Conservation (phyloP, 2,888 invertebrate genomes). For the Reticulitermes lucifugus region DNA sequence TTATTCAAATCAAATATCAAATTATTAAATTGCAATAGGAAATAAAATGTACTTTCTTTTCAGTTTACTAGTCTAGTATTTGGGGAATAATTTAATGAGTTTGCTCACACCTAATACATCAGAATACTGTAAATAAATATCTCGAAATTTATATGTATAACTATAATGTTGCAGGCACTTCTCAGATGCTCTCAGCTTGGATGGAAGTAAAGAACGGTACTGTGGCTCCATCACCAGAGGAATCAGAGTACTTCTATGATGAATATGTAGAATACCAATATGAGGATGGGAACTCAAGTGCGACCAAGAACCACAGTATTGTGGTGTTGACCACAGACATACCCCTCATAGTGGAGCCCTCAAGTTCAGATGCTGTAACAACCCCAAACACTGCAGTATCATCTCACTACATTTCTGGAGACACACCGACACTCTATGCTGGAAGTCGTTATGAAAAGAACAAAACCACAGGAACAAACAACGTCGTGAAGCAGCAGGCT, state of each 20-base stretch:
- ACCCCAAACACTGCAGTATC: slow-evolving; percentile 32
- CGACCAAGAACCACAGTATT: slow-evolving; percentile 45
- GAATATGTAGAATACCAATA: slow-evolving; percentile 79
- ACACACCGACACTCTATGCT: slow-evolving; percentile 72
- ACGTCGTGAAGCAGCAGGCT: slow-evolving; percentile 57
- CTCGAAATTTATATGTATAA: no score
- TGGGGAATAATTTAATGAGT: no score
- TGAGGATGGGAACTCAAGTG: slow-evolving; percentile 68
- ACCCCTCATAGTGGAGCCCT: slow-evolving; percentile 33
- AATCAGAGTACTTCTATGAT: slow-evolving; percentile 86
- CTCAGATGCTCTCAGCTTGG: slow-evolving; percentile 71
- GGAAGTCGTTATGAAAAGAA: slow-evolving; percentile 59
- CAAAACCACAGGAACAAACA: slow-evolving; percentile 53
- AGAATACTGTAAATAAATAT: no score
- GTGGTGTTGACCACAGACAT: slow-evolving; percentile 40
- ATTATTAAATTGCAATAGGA: no score
- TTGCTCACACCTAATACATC: no score
- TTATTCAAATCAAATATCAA: no score
- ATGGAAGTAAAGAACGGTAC: slow-evolving; percentile 65
- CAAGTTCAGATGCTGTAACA: slow-evolving; percentile 3
- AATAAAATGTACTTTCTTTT: no score
- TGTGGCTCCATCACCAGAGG: slow-evolving; percentile 69
- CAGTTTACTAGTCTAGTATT: no score
- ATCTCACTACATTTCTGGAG: slow-evolving; percentile 66
- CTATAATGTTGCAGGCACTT: slow-evolving; percentile 61